phyloP scores from a whole-genome alignment of 2,113 vertebrate species.

The Otis tarda region DNA sequence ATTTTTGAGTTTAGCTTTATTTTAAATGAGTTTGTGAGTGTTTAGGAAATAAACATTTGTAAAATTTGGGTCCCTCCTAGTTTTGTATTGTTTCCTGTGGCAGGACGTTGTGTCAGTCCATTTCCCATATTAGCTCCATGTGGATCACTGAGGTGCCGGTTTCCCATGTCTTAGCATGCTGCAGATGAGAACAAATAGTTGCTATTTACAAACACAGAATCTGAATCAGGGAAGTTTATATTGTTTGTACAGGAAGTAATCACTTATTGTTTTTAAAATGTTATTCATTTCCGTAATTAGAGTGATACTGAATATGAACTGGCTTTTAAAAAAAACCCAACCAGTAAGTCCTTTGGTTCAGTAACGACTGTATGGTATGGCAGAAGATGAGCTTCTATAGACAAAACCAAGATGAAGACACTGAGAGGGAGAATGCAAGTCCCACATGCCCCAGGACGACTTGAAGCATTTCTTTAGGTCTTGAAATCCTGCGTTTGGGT shows the following conservation, averaged over 20 bases:
- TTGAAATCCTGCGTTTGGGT: neutral
- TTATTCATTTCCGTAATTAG: slow-evolving; percentile 58
- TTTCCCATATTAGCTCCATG: slow-evolving; percentile 68
- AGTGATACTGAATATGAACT: slow-evolving; percentile 54
- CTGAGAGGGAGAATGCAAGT: neutral
- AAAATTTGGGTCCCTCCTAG: slow-evolving; percentile 36
- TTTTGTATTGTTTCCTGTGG: slow-evolving; percentile 66
- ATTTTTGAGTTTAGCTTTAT: neutral
- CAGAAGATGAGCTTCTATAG: neutral
- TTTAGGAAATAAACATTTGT: slow-evolving; percentile 49
- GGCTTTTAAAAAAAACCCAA: neutral
- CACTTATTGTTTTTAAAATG: slow-evolving; percentile 60
- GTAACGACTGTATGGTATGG: neutral
- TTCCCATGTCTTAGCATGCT: slow-evolving; percentile 64
- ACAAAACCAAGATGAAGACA: neutral
- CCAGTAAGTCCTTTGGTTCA: neutral
- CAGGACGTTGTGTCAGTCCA: slow-evolving; percentile 62
- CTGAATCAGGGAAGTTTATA: slow-evolving; percentile 45
- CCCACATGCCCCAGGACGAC: neutral
- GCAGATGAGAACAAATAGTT: slow-evolving; percentile 58
- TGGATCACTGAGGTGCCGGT: slow-evolving; percentile 45
- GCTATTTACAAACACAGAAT: slow-evolving; percentile 64
- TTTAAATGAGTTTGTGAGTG: neutral
- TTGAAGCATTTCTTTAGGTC: neutral
- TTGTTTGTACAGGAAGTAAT: slow-evolving; percentile 64